Base-by-base conservation (phyloP, 2,888 invertebrate species). In the Cephonodes hylas region DNA sequence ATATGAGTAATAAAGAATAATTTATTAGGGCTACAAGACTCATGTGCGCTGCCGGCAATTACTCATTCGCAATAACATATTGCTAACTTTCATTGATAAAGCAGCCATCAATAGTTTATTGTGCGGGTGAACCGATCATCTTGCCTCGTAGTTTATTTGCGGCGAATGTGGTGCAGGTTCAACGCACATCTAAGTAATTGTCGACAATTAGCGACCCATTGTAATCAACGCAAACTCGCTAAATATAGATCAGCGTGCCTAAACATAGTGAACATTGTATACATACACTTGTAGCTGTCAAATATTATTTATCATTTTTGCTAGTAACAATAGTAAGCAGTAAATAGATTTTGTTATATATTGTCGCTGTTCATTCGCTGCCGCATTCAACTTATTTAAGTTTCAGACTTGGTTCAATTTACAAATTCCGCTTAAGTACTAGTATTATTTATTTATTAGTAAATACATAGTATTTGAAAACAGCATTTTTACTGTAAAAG, bases 171-270 rank as follows among this genome's bases (percentile, higher is more conserved):
- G 73, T 71, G 79, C 76, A 88, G 81, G 91, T 91, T 91, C 89
- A 91, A 89, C 83, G 91, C 85, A 84, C 91, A 91, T 86, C 80
- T 89, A 76, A 83, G 79, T 80, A 91, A 92, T 91, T 91, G 91
- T 86, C 72, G 77, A 81, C 90, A 91, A 91, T 91, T 90, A 91
- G 85, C 84, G 76, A 80, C 74, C 80, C 76, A 76, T 70, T 75
- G 77, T 84, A 86, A 88, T 89, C 80, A 84, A 88, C 86, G 74
- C 81, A 79, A 79, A 76, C 75, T 75, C 76, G 86, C 90, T 91
- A 90, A 88, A 91, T 86, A 87, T 90, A 91, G 87, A 81, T 67
- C 66, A 61, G 72, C 66, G 73, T 74, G 71, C 63, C 69, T 64
- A 72, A 74, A 73, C 71, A 63, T 46, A 34, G 58, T 46, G 25